Evolutionary conservation across 2,888 invertebrate genomes (phyloP).

Genomic region (Phania funesta): DNA sequence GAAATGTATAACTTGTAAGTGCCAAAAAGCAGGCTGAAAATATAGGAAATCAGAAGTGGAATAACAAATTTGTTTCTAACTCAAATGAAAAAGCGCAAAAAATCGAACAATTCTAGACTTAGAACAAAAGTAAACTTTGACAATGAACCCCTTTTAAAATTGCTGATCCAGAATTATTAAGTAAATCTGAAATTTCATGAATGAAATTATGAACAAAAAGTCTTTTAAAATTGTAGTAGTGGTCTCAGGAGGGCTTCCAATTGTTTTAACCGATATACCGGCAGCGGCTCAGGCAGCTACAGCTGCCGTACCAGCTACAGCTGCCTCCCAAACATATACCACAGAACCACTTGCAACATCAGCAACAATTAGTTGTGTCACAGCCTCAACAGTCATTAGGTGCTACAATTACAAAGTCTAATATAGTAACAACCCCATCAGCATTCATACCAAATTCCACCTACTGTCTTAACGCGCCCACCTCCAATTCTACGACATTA

Average conservation of each 20-base stretch:
- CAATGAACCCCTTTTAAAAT: too few species aligned
- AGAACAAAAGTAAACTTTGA: too few species aligned
- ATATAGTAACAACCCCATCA: slow-evolving; percentile 28
- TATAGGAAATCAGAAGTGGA: too few species aligned
- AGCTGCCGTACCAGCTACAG: slow-evolving; percentile 69
- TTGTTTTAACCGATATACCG: slow-evolving; percentile 75
- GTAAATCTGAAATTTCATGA: too few species aligned
- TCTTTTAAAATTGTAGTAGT: too few species aligned
- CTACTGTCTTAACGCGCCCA: slow-evolving; percentile 26
- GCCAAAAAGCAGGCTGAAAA: too few species aligned
- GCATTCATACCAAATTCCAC: slow-evolving; percentile 33
- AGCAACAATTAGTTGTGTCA: slow-evolving; percentile 25
- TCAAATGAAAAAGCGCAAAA: too few species aligned
- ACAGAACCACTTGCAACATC: slow-evolving; percentile 49
- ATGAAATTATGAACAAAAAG: too few species aligned
- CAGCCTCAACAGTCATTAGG: slow-evolving; percentile 19
- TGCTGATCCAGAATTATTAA: too few species aligned
- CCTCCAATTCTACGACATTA: slow-evolving; percentile 54
- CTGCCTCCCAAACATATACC: slow-evolving; percentile 60
- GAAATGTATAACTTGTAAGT: too few species aligned
- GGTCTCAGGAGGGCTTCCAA: slow-evolving; percentile 72
- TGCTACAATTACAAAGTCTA: slow-evolving; percentile 32
- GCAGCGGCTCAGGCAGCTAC: slow-evolving; percentile 70
- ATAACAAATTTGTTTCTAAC: too few species aligned
- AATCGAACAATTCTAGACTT: too few species aligned